phyloP scores from a whole-genome alignment of 1,140 invertebrate species.

The Physella acuta region DNA sequence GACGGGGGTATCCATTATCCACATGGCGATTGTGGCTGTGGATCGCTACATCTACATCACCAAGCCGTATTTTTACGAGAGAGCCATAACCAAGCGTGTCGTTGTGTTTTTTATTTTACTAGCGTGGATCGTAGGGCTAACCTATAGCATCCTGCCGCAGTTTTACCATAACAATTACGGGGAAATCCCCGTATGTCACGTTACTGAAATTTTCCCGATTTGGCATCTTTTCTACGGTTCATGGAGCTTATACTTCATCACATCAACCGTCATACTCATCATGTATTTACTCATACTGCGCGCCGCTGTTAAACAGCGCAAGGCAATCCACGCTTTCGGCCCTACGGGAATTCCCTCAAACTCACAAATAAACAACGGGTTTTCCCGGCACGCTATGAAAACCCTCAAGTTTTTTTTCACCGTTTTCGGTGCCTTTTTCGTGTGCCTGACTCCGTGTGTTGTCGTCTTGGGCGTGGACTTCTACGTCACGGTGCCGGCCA shows the following conservation, averaged over 20 bases:
- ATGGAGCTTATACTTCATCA: not conserved
- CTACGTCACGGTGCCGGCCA: not conserved
- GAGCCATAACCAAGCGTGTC: not conserved
- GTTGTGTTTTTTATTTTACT: not conserved
- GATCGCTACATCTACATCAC: constrained; percentile 7
- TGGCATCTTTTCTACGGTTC: constrained; percentile 5
- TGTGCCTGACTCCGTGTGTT: constrained; percentile 8
- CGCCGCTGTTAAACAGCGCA: not conserved
- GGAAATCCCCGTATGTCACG: not conserved
- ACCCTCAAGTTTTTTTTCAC: not conserved
- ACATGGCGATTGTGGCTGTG: not conserved
- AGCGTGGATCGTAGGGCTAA: not conserved
- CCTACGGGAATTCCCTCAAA: not conserved
- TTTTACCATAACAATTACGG: not conserved
- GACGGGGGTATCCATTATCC: not conserved
- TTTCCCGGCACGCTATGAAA: not conserved
- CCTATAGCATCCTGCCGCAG: not conserved
- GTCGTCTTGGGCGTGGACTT: not conserved
- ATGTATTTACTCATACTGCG: not conserved
- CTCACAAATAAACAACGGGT: not conserved
- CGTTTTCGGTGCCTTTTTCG: constrained; percentile 19
- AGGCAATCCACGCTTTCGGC: not conserved
- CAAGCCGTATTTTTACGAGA: constrained; percentile 1
- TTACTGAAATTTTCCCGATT: not conserved
- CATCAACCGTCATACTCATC: not conserved